These are phyloP conservation scores for Meta bourneti DNA, from an alignment of 2,888 invertebrate species.

Conservation along the genomic window DNA sequence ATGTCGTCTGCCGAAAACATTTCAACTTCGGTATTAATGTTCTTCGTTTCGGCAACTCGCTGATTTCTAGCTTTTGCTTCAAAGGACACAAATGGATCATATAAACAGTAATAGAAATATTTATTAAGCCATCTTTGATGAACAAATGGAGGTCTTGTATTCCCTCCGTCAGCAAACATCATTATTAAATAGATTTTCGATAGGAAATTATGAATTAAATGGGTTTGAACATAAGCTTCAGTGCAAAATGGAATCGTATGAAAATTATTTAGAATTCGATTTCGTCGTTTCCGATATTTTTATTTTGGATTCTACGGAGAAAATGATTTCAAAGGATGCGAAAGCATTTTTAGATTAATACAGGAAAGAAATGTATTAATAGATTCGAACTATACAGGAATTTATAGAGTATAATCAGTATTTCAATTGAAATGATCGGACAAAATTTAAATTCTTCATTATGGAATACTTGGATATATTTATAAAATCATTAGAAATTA, in stretches of 20 bases:
- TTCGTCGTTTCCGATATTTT: neutral
- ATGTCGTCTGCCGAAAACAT: slow-evolving; percentile 57
- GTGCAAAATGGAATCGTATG: neutral
- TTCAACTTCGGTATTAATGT: slow-evolving; percentile 35
- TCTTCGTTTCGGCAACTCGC: slow-evolving; percentile 44
- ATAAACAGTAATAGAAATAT: slow-evolving; percentile 35
- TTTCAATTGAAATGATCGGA: neutral
- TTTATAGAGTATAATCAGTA: neutral
- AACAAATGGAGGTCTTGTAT: slow-evolving; percentile 43
- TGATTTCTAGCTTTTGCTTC: slow-evolving; percentile 21
- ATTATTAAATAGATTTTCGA: neutral
- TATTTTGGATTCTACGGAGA: neutral
- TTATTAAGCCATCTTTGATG: slow-evolving; percentile 38
- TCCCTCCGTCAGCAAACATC: slow-evolving; percentile 33
- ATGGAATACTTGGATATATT: neutral
- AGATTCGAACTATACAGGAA: neutral
- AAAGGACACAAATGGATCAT: slow-evolving; percentile 14
- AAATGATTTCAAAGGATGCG: neutral
- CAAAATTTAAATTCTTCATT: neutral
- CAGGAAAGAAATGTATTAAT: neutral
- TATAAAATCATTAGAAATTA: no score
- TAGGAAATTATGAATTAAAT: neutral
- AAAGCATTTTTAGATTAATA: neutral
- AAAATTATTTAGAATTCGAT: neutral
- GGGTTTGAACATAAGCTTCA: neutral